A percentile compares a stretch with the other conserved stretches of the same genome.
phyloP scores from a whole-genome alignment of 1,140 invertebrate species.

The Brachionus calyciflorus region DNA sequence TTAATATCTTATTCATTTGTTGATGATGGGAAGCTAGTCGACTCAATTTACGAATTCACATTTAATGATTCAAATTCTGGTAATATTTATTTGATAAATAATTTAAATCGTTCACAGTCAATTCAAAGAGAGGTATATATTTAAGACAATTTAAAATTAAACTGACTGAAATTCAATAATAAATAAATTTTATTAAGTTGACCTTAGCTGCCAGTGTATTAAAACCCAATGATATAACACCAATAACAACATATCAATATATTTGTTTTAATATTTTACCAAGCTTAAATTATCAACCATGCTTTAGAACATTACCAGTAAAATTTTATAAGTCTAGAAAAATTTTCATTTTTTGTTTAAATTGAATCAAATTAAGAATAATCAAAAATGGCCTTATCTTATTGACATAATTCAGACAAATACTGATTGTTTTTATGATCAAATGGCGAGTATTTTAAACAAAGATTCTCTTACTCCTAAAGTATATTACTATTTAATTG shows the following conservation, averaged over 20 bases:
- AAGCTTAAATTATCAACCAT: neutral
- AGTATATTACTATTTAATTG: conserved; percentile 1
- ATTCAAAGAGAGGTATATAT: conserved; percentile 41
- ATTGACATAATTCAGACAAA: neutral
- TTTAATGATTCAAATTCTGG: neutral
- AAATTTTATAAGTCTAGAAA: neutral
- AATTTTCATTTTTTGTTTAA: neutral
- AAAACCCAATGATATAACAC: neutral
- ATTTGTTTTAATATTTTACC: conserved; percentile 15
- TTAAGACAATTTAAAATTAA: too few species aligned
- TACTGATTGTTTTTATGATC: neutral
- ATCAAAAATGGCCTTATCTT: conserved; percentile 7
- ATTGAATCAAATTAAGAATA: neutral
- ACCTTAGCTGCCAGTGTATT: neutral
- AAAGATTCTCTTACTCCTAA: neutral
- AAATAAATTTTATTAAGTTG: neutral
- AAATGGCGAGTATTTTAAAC: neutral
- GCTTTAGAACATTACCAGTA: conserved; percentile 25
- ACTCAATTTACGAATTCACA: neutral
- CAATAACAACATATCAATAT: conserved; percentile 36
- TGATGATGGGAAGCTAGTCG: neutral
- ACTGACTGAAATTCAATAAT: too few species aligned
- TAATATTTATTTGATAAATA: neutral
- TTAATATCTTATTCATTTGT: conserved; percentile 23
- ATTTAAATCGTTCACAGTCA: neutral